Percentiles rank a stretch among this genome's conserved stretches.
phyloP scores from a whole-genome alignment of 2,888 invertebrate genomes.

The Drymonia ruficornis region DNA sequence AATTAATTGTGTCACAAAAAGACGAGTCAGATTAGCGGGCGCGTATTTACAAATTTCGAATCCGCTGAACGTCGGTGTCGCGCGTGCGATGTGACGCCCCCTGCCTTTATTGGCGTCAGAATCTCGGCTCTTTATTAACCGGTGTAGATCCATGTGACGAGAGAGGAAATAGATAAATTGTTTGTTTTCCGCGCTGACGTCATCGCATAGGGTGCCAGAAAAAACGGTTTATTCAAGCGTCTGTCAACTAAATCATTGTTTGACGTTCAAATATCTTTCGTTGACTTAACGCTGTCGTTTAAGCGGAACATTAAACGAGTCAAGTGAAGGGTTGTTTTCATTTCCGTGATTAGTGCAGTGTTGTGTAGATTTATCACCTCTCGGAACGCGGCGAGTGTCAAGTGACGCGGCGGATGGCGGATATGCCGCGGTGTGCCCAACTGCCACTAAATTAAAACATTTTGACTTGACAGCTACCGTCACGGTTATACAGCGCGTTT shows the following conservation, averaged over 20 bases:
- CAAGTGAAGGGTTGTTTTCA: constrained; percentile 75
- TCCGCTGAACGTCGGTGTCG: constrained; percentile 43
- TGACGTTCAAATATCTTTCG: constrained; percentile 42
- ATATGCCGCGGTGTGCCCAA: constrained; percentile 64
- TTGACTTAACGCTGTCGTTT: constrained; percentile 54
- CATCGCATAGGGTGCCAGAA: constrained; percentile 39
- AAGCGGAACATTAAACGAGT: constrained; percentile 64
- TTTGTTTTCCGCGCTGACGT: constrained; percentile 63
- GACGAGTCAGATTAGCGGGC: constrained; percentile 57
- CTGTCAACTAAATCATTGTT: constrained; percentile 37
- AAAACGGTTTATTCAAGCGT: constrained; percentile 32
- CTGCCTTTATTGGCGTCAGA: constrained; percentile 65
- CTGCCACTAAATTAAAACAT: constrained; percentile 81
- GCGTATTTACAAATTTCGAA: constrained; percentile 70
- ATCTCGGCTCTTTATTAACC: constrained; percentile 63
- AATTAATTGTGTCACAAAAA: constrained; percentile 71
- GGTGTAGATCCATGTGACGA: constrained; percentile 63
- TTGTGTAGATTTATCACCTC: constrained; percentile 75
- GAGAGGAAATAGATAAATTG: constrained; percentile 73
- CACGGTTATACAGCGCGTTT: constrained; percentile 63
- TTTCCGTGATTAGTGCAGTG: constrained; percentile 75
- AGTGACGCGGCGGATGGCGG: constrained; percentile 65
- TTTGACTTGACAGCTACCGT: constrained; percentile 76
- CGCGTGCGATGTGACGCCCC: constrained; percentile 60
- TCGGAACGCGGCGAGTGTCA: constrained; percentile 65